Evolutionary conservation across 2,797 vertebrate genomes (phyloP), one percentile per base, ranked within the genome.

Genomic region (Phyllotis vaccarum): DNA sequence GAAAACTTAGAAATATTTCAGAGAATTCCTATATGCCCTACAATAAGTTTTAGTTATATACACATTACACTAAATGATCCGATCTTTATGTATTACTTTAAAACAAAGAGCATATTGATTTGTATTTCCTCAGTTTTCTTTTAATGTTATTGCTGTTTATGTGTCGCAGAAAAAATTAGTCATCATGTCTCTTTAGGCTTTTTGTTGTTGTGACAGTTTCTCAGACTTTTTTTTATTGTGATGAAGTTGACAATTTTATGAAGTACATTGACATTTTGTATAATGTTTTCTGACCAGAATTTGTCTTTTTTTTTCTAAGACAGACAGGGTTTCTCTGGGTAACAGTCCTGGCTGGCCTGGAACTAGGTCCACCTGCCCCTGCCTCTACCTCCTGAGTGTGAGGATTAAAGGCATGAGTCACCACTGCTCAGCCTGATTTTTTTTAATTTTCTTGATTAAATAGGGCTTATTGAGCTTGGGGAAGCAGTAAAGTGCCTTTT

Each of bases 151-250:
- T 90, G 91, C 54, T 90, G 13, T 89, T 76, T 75, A 31, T 66
- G 27, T 34, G 34, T 92, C 13, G 31, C 60, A 95, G 56, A 62
- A 66, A 66, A 14, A 58, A 86, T 91, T 87, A 83, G 13, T 79
- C 29, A 68, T 78, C 31, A 19, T 90, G 27, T 49, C 43, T 90
- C 46, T 75, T 95, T 88, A 75, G 40, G 37, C 66, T 87, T 70
- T 88, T 89, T 16, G 91, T 92, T 64, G 31, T 56, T 95, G 52
- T 95, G 79, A 89, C 37, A 58, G 17, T 86, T 96, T 56, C 62
- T 95, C 52, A 90, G 31, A 85, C 27, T 95, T 83, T 34, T n/a
- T 17, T 92, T 93, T 43, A 52, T 90, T 83, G 95, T 78, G 40
- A 43, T 74, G 90, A 78, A 11, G 5, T 90, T 87, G 52, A 70